These are phyloP conservation scores for Hirtodrosophila duncani DNA, from an alignment of 2,888 invertebrate genomes.

Conservation along the genomic window DNA sequence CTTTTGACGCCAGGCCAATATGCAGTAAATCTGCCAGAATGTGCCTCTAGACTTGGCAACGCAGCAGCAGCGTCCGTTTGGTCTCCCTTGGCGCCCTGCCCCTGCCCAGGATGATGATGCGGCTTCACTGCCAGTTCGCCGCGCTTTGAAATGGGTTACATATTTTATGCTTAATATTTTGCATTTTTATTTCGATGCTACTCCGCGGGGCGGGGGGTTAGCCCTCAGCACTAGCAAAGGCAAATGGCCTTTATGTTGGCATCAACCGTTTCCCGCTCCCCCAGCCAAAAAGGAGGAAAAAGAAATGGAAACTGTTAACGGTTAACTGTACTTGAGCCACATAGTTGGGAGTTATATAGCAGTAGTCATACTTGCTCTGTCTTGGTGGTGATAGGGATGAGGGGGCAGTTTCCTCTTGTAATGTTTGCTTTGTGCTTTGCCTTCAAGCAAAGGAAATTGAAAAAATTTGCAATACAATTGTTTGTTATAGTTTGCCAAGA, in stretches of 20 bases:
- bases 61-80: constrained; percentile 38
- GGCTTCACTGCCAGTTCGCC: not conserved
- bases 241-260: constrained; percentile 41
- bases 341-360: constrained; percentile 5
- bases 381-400: constrained; percentile 3
- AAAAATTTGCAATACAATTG: constrained; percentile 36
- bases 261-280: not conserved
- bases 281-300: constrained; percentile 1
- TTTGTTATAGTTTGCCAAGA: constrained; percentile 40
- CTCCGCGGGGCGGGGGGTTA: constrained; percentile 43
- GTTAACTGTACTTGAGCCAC: constrained; percentile 50
- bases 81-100: constrained; percentile 10
- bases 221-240: constrained; percentile 9
- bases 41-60: constrained; percentile 71
- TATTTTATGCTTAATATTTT: constrained; percentile 75
- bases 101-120: too few species aligned
- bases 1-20: constrained; percentile 78
- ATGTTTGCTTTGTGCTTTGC: constrained; percentile 20
- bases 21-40: constrained; percentile 78
- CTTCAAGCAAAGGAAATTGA: constrained; percentile 36
- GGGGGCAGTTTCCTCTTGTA: constrained; percentile 2
- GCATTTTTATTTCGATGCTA: too few species aligned
- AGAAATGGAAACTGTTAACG: constrained; percentile 33
- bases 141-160: constrained; percentile 68
- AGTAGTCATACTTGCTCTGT: not conserved